Evolutionary conservation across 2,888 invertebrate genomes (phyloP), one percentile per base, ranked within the genome.

Genomic region (Gonocerus acuteangulatus): DNA sequence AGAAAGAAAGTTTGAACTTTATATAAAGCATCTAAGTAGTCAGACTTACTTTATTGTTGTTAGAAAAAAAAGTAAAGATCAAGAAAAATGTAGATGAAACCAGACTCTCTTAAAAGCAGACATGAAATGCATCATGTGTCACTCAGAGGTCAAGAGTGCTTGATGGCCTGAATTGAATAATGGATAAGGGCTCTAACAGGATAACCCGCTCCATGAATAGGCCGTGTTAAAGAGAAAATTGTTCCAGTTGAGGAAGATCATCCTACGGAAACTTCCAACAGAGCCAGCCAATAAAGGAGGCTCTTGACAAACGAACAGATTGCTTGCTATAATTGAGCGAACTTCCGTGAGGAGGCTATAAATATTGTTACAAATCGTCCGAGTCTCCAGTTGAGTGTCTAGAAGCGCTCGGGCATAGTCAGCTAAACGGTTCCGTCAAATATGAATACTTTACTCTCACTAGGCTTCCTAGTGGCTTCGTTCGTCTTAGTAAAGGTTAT

Each of bases 221-320:
- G 27, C 32, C 34, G 51, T 19, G 51, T 51, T 51, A 51, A 51
- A 51, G 19, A 51, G 51, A 51, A 51, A 51, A 51, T 51, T 51
- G 51, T 51, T 34, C 36, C 32, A 51, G 34, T 18, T 32, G 51
- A 19, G 51, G n/a, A 34, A 27, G 34, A 51, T 27, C 36, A 27
- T 36, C 34, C 34, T 34, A 27, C 27, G 51, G 51, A 51, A 51
- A 34, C 51, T 51, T 51, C 51, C 51, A 51, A 34, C 32, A 19
- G 19, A 16, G 19, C 15, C 51, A 51, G 21, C 51, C 51, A 51
- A 51, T 51, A 34, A 32, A 34, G 34, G 19, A 45, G 45, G 16
- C 18, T 9, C 45, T 22, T 48, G n/a, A 11, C 51, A 51, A 51
- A 34, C 19, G 32, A 27, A 6, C 27, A 27, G 27, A 23, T 36